Percentiles rank a stretch among this genome's conserved stretches.
Evolutionary conservation across 92 coral and sea anemone genomes (phyloP).

Genomic region (Zoanthus sansibaricus): DNA sequence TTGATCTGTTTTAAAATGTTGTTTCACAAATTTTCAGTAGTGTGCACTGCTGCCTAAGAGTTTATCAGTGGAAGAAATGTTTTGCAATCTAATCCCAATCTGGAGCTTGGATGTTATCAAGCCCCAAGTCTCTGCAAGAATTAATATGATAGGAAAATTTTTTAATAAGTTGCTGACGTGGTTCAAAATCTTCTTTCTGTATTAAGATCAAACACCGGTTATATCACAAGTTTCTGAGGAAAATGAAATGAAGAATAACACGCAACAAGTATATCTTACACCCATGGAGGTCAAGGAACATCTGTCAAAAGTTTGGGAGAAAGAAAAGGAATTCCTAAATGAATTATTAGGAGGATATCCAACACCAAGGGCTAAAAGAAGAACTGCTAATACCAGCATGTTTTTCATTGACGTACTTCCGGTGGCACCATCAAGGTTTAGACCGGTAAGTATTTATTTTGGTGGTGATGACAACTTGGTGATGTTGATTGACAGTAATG

Average conservation of each 20-base stretch:
- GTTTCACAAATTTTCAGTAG: no score
- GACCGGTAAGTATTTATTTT: constrained; percentile 81
- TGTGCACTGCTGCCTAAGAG: no score
- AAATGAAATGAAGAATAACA: constrained; percentile 67
- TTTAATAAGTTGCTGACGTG: no score
- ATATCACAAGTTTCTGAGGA: constrained; percentile 30
- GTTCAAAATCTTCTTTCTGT: no score
- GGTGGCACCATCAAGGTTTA: constrained; percentile 95
- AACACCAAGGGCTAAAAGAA: constrained; percentile 80
- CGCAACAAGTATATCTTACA: constrained; percentile 73
- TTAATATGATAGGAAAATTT: no score
- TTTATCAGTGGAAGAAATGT: no score
- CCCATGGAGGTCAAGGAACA: constrained; percentile 90
- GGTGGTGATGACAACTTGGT: no score
- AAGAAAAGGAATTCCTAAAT: constrained; percentile 77
- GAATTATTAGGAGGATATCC: constrained; percentile 86
- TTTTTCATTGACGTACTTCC: constrained; percentile 92
- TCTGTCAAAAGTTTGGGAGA: constrained; percentile 76
- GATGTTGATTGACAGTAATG: no score
- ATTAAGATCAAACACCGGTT: constrained; percentile 35
- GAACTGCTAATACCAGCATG: constrained; percentile 80
- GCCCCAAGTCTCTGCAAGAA: no score
- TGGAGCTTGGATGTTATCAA: no score
- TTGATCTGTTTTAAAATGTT: no score
- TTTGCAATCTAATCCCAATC: no score